Base-by-base conservation (phyloP, 2,888 invertebrate species). In the Sicus ferrugineus region DNA sequence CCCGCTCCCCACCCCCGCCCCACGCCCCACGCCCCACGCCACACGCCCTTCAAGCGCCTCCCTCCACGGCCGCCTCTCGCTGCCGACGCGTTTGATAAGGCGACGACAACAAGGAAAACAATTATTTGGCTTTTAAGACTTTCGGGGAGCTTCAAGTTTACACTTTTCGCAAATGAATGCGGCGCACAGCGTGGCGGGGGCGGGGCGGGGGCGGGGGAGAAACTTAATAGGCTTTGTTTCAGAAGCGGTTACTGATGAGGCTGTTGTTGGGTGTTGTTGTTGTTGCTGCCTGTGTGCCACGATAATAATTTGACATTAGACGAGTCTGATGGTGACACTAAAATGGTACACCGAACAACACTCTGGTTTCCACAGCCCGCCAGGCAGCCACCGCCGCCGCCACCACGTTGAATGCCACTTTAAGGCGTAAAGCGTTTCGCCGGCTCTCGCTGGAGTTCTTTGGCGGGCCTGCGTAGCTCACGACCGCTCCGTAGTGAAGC, bases 261-360 rank as follows among this genome's bases (percentile, higher is more conserved):
- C 26, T 61, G 64, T 72, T 48, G 52, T 62, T 28, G 70, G 23
- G 26, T 61, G 66, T 64, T 56, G 72, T 70, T 70, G 76, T 70
- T 77, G 77, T 79, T 78, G 77, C 76, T 77, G 73, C 52, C 54
- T 62, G 76, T 77, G 75, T 75, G 76, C 76, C 77, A 76, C 78
- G 78, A 77, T 78, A 77, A 80, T 80, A 80, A 80, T 80, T 80
- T 80, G 81, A 81, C 79, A 77, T 76, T 77, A 81, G 77, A 81
- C 80, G 80, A 81, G 79, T 80, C 80, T 81, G 80, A 80, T 80
- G 79, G 79, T 80, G 80, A 80, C 80, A 80, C 79, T 79, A 80
- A 78, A 80, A 80, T 81, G 81, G 79, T 79, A 80, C 77, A 79
- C 77, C n/a, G n/a, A 21, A 19, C 65, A 56, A 28, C 14, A 16